phyloP scores from a whole-genome alignment of 2,888 invertebrate genomes.

The Cecidostiba fungosa region DNA sequence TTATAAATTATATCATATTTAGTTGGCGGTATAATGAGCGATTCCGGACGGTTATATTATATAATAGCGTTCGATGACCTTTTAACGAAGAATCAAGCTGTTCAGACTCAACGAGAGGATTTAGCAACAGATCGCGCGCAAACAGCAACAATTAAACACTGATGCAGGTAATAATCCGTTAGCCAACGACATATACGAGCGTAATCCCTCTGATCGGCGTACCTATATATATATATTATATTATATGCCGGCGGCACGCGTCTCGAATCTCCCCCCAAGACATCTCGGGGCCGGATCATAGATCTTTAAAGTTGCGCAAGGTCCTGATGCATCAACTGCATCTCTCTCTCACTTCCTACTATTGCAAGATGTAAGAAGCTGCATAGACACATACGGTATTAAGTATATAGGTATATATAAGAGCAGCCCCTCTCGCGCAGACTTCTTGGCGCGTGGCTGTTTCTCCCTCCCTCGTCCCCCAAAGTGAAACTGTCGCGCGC shows the following conservation, averaged over 20 bases:
- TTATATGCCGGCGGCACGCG: not conserved
- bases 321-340: not conserved
- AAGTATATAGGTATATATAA: not conserved
- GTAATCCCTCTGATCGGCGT: not conserved
- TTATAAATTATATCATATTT: slow-evolving; percentile 7
- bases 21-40: not conserved
- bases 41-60: not conserved
- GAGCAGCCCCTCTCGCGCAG: not conserved
- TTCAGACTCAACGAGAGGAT: too few species aligned
- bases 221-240: too few species aligned
- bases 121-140: too few species aligned
- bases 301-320: slow-evolving; percentile 38
- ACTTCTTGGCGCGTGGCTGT: slow-evolving; percentile 37
- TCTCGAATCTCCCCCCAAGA: not conserved
- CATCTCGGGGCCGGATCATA: not conserved
- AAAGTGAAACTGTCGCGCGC: slow-evolving; percentile 44
- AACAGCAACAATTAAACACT: too few species aligned
- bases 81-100: too few species aligned
- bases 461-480: slow-evolving; percentile 13
- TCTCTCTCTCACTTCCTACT: not conserved
- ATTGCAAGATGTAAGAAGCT: not conserved
- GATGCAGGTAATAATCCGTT: not conserved
- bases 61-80: too few species aligned
- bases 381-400: not conserved
- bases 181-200: not conserved